These are phyloP conservation scores for Stercorarius parasiticus DNA, from an alignment of 2,113 vertebrate genomes.

Conservation along the genomic window DNA sequence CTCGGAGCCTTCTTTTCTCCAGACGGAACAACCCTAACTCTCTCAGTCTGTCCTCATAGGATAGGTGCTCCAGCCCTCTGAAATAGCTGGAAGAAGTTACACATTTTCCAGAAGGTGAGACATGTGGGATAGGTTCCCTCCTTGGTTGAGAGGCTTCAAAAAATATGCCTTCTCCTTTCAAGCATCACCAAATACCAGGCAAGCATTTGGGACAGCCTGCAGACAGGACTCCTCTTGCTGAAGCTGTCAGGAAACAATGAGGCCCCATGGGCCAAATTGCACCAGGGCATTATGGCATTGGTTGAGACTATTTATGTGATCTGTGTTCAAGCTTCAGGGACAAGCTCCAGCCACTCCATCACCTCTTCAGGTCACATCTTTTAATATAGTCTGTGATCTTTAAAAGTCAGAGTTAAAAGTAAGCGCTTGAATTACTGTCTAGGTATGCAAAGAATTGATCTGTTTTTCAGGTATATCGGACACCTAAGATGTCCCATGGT, in stretches of 20 bases:
- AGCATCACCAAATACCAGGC: background rate
- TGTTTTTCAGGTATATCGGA: background rate
- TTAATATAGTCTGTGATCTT: background rate
- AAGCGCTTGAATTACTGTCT: background rate
- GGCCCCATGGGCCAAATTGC: background rate
- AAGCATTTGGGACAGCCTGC: background rate
- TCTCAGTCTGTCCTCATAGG: too few relatives aligned
- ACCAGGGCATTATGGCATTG: background rate
- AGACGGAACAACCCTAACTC: too few relatives aligned
- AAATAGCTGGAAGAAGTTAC: background rate
- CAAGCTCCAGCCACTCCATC: background rate
- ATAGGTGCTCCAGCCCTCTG: too few relatives aligned
- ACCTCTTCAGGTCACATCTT: background rate
- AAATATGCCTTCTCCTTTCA: background rate
- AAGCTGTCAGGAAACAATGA: background rate
- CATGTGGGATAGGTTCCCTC: background rate
- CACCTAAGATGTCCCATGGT: background rate
- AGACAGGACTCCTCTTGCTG: background rate
- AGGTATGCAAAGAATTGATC: background rate
- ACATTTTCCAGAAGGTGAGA: background rate
- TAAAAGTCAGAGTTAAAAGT: background rate
- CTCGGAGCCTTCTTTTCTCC: too few relatives aligned
- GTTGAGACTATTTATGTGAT: background rate
- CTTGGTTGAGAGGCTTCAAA: background rate
- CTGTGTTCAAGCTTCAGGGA: background rate